Conservation (phyloP, 2,797 vertebrate species). For the Pantherophis vulpinus region DNA sequence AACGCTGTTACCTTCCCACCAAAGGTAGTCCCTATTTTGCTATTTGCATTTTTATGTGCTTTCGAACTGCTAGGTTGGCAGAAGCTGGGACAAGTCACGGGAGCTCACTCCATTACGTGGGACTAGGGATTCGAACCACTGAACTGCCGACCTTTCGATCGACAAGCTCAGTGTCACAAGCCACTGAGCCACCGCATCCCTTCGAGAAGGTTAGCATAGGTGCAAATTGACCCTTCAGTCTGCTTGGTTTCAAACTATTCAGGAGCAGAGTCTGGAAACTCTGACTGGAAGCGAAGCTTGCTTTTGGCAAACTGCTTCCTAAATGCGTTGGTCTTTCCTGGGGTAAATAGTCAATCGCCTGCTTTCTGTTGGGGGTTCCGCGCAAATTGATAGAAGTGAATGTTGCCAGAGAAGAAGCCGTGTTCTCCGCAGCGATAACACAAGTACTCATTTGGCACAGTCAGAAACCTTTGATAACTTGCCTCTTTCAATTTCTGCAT, state of each 20-base stretch:
- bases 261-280: neutral
- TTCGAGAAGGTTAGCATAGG: neutral
- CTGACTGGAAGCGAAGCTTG: neutral
- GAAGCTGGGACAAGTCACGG: too few species aligned
- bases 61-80: too few species aligned
- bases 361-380: constrained; percentile 1
- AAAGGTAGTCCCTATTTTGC: too few species aligned
- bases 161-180: too few species aligned
- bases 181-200: too few species aligned
- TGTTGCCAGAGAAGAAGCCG: neutral
- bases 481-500: constrained; percentile 44
- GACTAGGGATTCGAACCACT: too few species aligned
- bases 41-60: too few species aligned
- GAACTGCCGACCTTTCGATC: too few species aligned
- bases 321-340: neutral
- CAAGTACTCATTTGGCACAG: constrained; percentile 39
- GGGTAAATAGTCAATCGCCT: neutral
- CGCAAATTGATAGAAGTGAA: rapidly evolving
- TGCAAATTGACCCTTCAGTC: neutral
- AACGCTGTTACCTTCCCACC: too few species aligned
- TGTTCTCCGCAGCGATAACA: constrained; percentile 1
- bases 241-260: neutral
- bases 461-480: constrained; percentile 24
- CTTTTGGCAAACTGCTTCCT: neutral
- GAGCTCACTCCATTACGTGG: too few species aligned